phyloP scores from a whole-genome alignment of 2,113 vertebrate genomes.

The Procavia capensis region DNA sequence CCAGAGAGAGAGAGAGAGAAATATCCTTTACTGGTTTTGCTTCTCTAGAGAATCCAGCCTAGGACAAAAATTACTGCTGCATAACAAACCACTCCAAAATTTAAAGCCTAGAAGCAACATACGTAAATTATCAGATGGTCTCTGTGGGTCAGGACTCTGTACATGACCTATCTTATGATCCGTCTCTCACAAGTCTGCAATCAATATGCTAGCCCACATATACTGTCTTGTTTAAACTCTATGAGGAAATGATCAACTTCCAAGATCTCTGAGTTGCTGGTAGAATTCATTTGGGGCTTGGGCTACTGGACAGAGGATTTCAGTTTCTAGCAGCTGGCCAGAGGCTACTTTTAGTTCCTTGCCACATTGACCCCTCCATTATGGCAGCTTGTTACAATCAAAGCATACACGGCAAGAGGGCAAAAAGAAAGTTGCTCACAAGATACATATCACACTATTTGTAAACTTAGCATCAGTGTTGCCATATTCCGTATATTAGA shows the following conservation, averaged over 20 bases:
- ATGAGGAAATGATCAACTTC: neutral
- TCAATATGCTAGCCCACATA: neutral
- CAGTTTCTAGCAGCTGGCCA: neutral
- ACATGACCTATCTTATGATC: neutral
- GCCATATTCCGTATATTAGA: neutral
- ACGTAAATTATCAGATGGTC: neutral
- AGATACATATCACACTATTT: neutral
- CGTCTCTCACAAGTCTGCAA: neutral
- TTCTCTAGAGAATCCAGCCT: too few relatives aligned
- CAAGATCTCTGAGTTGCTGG: neutral
- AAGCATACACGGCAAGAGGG: neutral
- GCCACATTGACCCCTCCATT: neutral
- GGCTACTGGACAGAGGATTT: neutral
- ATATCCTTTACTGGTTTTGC: too few relatives aligned
- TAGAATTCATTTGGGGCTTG: neutral
- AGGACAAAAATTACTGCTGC: neutral
- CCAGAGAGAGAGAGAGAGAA: too few relatives aligned
- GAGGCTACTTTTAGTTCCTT: neutral
- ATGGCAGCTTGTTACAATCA: neutral
- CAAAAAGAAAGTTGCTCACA: neutral
- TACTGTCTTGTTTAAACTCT: neutral
- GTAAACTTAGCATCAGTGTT: neutral
- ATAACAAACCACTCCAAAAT: conserved; percentile 33
- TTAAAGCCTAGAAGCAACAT: neutral
- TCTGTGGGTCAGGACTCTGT: neutral